Base-by-base conservation (phyloP, 2,888 invertebrate species). In the Oegoconia quadripuncta region DNA sequence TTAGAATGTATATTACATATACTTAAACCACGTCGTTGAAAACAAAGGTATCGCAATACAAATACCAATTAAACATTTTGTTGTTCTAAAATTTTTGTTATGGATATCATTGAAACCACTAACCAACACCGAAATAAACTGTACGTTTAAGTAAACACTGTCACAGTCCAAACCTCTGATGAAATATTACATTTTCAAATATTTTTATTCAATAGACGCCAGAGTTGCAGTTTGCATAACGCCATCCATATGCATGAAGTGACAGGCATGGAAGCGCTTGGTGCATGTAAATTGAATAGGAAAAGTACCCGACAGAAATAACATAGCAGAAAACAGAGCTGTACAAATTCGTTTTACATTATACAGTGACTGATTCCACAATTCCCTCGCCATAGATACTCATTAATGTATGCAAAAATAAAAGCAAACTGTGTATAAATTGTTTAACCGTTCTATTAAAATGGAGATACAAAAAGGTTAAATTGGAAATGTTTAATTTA, bases 181-280 rank as follows among this genome's bases (percentile, higher is more conserved):
- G 27, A 47, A 40, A 52, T 46, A 49, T 55, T 48, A 49, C 60
- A 59, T 63, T 59, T n/a, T 55, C 52, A 64, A 58, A 72, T 73
- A 71, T 75, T 74, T 74, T 72, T 71, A 71, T 71, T 69, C 65
- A 67, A 74, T 74, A 71, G 68, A 72, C 71, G 59, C 63, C 72
- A 60, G 64, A 75, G 73, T 71, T 67, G 71, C 68, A 74, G 70
- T 79, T 79, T 81, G 75, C 77, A 77, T 81, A 80, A 74, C 51
- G 64, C 57, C 70, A 80, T 82, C 61, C 78, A 82, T 82, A 83
- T 82, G 76, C 75, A 82, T 80, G 74, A 72, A 54, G 61, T 59
- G 63, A 61, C 65, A 60, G 73, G 59, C 63, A 64, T 63, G 66
- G 66, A 50, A 51, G 62, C 64, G 64, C 55, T 61, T 54, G 67